Conservation (phyloP, 2,888 invertebrate genomes). For the Xanthorhoe spadicearia region DNA sequence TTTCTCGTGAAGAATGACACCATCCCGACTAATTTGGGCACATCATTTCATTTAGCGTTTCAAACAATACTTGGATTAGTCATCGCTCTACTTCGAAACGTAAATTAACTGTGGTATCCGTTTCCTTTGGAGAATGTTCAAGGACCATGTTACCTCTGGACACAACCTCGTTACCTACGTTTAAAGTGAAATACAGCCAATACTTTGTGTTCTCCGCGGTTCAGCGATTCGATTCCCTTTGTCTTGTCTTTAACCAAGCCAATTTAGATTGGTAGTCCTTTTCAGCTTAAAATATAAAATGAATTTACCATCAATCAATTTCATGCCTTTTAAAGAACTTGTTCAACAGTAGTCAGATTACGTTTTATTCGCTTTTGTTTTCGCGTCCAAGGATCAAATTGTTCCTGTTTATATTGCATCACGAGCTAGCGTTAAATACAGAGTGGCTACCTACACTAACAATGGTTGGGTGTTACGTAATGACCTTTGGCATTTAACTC, state of each 20-base stretch:
- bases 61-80: constrained; percentile 42
- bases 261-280: constrained; percentile 1
- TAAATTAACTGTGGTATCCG: constrained; percentile 35
- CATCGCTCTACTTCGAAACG: constrained; percentile 37
- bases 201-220: no score
- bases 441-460: constrained; percentile 15
- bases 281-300: not conserved
- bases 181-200: not conserved
- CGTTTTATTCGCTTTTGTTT: constrained; percentile 2
- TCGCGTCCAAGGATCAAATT: constrained; percentile 19
- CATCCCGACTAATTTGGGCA: constrained; percentile 42
- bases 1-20: constrained; percentile 37
- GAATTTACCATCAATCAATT: not conserved
- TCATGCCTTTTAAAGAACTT: no score
- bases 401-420: constrained; percentile 34
- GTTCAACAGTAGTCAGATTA: not conserved
- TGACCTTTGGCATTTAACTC: constrained; percentile 36
- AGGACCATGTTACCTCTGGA: constrained; percentile 20
- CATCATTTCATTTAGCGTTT: constrained; percentile 40
- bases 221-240: constrained; percentile 1
- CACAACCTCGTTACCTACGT: not conserved
- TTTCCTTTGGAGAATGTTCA: constrained; percentile 37
- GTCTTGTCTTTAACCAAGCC: not conserved
- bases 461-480: constrained; percentile 39
- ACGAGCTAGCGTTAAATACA: constrained; percentile 40